Conservation (phyloP, 2,888 invertebrate genomes). For the Seira musarum region DNA sequence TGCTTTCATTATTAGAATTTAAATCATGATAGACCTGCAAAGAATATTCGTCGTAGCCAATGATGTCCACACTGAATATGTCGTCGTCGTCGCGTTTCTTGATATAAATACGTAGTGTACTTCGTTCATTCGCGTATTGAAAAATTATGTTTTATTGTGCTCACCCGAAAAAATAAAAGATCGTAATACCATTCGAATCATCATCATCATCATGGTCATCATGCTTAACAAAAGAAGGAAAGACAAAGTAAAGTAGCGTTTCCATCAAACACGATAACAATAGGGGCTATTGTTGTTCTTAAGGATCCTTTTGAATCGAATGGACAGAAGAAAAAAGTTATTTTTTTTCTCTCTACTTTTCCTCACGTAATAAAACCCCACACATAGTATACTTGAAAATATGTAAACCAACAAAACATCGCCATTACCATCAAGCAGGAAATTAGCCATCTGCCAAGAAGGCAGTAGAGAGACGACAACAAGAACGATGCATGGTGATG, state of each 20-base stretch:
- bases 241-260: conserved; percentile 11
- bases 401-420: neutral
- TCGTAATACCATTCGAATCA: neutral
- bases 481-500: conserved; percentile 35
- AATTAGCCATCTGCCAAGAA: conserved; percentile 49
- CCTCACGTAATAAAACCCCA: conserved; percentile 18
- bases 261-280: conserved; percentile 16
- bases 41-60: neutral
- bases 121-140: neutral
- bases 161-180: neutral
- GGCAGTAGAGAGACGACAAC: conserved; percentile 36
- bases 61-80: neutral
- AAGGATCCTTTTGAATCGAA: conserved; percentile 4
- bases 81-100: neutral
- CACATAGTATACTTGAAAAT: conserved; percentile 11
- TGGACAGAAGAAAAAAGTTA: conserved; percentile 6
- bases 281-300: conserved; percentile 28
- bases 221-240: conserved; percentile 4
- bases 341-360: conserved; percentile 26
- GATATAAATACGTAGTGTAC: too few relatives aligned
- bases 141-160: conserved; percentile 1
- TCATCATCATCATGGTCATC: too few relatives aligned
- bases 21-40: neutral
- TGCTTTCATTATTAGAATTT: neutral
- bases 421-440: conserved; percentile 1